Base-by-base conservation (phyloP, 2,888 invertebrate genomes). In the Melanostoma mellinum region DNA sequence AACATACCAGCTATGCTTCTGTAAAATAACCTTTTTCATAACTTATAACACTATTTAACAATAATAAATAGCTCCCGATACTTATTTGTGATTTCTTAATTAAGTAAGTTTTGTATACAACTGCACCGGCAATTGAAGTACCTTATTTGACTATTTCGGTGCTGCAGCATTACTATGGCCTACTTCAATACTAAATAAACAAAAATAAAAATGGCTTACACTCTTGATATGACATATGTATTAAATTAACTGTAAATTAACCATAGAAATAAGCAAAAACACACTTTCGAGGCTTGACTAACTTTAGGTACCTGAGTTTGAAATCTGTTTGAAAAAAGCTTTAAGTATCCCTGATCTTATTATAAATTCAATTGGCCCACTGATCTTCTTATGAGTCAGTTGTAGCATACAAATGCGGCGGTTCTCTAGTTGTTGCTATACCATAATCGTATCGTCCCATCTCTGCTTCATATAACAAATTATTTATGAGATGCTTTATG, bases 401-500 rank as follows among this genome's bases (percentile, higher is more conserved):
- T 9, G 89, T 90, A 73, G 90, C 89, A 76, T 90, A 90, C 35
- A 90, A 88, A 86, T 90, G 90, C 74, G 90, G 90, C 65, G 90
- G 90, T 85, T 90, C 90, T 85, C 88, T 89, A 79, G 89, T 87
- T 10, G 90, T 86, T 36, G 90, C 88, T 86, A 90, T 90, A 32
- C 90, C 90, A 74, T 89, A 88, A 85, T 90, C 90, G 56, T 90
- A 90, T 63, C 89, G 88, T 6, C 90, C 90, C 86, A 90, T 85
- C 86, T 90, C 90, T 6, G 90, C 90, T 75, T 90, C 90, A 35
- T 90, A 90, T 3, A 90, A 85, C 63, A 90, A 85, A 87, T 90
- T 90, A 67, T 90, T 90, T 80, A 90, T 90, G 85, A 90, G 86
- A 85, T 90, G 90, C 78, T 90, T 90, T 44, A 90, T 90, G 38